These are phyloP conservation scores for Brachirus orientalis DNA, from an alignment of 2,113 vertebrate species.

Conservation along the genomic window DNA sequence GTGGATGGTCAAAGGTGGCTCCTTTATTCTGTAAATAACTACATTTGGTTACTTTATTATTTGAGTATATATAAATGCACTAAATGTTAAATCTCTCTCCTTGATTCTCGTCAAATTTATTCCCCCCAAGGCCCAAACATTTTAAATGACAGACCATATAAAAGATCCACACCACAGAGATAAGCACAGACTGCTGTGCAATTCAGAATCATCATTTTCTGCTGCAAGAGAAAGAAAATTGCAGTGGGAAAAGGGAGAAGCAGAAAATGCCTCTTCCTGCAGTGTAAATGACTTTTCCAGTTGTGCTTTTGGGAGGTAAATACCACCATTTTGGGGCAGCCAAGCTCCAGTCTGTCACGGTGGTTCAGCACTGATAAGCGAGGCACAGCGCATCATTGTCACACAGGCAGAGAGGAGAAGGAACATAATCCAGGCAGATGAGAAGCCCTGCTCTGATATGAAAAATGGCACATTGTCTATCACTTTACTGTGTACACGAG, in stretches of 20 bases:
- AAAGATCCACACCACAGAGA: conserved; percentile 9
- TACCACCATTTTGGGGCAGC: conserved; percentile 53
- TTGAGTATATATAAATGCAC: not conserved
- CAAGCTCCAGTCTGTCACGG: conserved; percentile 48
- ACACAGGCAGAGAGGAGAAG: conserved; percentile 36
- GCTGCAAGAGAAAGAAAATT: conserved; percentile 30
- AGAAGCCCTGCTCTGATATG: conserved; percentile 31
- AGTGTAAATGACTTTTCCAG: conserved; percentile 44
- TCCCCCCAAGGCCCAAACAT: conserved; percentile 3
- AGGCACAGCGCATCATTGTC: conserved; percentile 45
- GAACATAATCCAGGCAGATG: conserved; percentile 46
- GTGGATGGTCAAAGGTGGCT: not conserved
- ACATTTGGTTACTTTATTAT: not conserved
- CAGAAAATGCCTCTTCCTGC: conserved; percentile 32
- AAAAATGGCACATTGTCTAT: conserved; percentile 42
- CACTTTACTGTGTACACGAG: conserved; percentile 32
- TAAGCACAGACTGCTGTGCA: not conserved
- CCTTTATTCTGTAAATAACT: not conserved
- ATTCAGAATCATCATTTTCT: conserved; percentile 30
- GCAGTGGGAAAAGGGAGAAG: not conserved
- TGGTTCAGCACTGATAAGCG: conserved; percentile 55
- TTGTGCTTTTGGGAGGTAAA: conserved; percentile 50
- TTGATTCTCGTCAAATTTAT: conserved; percentile 3
- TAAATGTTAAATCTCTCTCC: not conserved
- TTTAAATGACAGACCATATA: conserved; percentile 13